These are phyloP conservation scores for Rhinogobio ventralis DNA, from an alignment of 2,797 vertebrate species.

Conservation along the genomic window DNA sequence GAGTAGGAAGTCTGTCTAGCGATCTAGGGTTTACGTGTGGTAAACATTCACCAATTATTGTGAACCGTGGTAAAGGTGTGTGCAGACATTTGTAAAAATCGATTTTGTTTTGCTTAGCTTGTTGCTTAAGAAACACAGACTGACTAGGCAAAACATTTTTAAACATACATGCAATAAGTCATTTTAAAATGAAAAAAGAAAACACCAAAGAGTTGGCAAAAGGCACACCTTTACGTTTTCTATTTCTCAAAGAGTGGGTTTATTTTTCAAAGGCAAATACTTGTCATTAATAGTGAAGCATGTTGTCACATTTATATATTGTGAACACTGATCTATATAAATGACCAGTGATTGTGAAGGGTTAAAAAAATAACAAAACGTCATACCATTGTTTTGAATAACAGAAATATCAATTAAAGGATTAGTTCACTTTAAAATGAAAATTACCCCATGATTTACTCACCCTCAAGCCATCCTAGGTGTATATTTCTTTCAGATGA, in stretches of 20 bases:
- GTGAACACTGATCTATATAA: too few relatives aligned
- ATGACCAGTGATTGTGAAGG: too few relatives aligned
- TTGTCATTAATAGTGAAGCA: neutral
- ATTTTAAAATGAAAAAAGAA: neutral
- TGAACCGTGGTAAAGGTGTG: neutral
- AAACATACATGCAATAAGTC: neutral
- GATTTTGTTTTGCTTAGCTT: neutral
- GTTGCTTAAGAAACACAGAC: neutral
- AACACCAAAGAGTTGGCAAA: neutral
- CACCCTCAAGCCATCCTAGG: too few relatives aligned
- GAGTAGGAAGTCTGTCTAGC: slow-evolving; percentile 28
- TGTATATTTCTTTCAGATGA: too few relatives aligned
- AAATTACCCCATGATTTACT: too few relatives aligned
- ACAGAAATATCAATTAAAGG: neutral
- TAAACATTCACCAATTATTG: neutral
- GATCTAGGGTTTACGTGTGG: neutral
- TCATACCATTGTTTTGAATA: neutral
- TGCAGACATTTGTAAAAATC: neutral
- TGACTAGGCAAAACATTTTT: neutral
- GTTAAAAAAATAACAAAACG: neutral
- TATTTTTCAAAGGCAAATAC: neutral
- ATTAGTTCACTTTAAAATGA: too few relatives aligned
- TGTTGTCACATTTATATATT: neutral
- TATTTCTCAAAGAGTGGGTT: neutral
- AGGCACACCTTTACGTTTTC: too few relatives aligned